Evolutionary conservation across 2,888 invertebrate species (phyloP).

Genomic region (Himalopsyche kuldschensis): DNA sequence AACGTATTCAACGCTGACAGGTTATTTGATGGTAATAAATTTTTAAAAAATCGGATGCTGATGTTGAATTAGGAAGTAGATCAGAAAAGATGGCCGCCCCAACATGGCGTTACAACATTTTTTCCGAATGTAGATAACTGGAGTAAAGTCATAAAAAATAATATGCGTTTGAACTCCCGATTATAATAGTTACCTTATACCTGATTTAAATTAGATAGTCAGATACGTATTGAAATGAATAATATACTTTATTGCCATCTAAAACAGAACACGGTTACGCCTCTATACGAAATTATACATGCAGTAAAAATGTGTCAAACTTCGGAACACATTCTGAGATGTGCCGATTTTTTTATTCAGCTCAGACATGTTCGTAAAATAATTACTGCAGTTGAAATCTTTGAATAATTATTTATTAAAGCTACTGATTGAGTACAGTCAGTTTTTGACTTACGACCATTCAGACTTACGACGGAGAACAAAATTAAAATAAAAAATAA

Average conservation of each 20-base stretch:
- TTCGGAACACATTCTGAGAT: no score
- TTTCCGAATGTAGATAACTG: background rate
- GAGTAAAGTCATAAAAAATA: background rate
- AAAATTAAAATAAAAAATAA: no score
- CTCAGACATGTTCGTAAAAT: no score
- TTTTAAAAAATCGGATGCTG: background rate
- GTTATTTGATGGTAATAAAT: background rate
- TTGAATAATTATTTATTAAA: no score
- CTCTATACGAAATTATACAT: background rate
- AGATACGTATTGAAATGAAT: background rate
- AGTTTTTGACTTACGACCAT: no score
- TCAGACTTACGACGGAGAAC: no score
- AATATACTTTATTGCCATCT: background rate
- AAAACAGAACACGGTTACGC: background rate
- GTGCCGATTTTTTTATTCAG: no score
- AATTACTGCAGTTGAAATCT: no score
- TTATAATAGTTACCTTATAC: background rate
- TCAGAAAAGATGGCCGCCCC: background rate
- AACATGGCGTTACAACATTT: background rate
- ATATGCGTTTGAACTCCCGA: background rate
- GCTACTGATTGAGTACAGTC: no score
- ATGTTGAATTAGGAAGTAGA: background rate
- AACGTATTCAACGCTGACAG: background rate
- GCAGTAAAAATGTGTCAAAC: no score
- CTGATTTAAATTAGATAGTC: background rate